Base-by-base conservation (phyloP, 2,797 vertebrate species). In the Toxotes lorentzi region DNA sequence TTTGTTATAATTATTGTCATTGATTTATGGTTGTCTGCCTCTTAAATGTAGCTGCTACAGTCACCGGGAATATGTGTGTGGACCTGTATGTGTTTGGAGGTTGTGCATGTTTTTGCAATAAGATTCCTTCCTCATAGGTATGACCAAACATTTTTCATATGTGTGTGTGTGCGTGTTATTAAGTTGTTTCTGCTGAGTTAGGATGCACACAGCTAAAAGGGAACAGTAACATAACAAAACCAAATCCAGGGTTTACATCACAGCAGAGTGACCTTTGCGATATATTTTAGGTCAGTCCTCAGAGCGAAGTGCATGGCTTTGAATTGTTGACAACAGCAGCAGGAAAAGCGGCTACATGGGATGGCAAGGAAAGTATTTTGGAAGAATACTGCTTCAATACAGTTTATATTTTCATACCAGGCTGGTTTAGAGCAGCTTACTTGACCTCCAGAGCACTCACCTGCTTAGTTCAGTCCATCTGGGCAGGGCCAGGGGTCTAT, bases 41-140 rank as follows among this genome's bases (percentile, higher is more conserved):
- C 10, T n/a, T 53, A 40, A 63, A 66, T 53, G 38, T 0, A 47
- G 27, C n/a, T 38, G 34, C 2, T 9, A 34, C 13, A 38, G 43
- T n/a, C n/a, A 5, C 24, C 69, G 35, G 66, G 7, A 27, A 4
- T 69, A 68, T 45, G 41, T 70, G 3, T 68, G 47, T 70, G 24
- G 53, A 35, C 38, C 10, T 64, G 34, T 66, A 1, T 70, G 56
- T 73, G 48, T 50, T 69, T 51, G 60, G 23, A 62, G 13, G n/a
- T 27, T 70, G 43, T 72, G 88, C 86, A 78, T 85, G 83, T 77
- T 67, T 81, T 66, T 68, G 51, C 68, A 61, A 59, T 70, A 9
- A 35, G 27, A 77, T 57, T 12, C 12, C 58, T 59, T 64, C 68
- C 43, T 67, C 54, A 6, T 23, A 40, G 48, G 2, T 62, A 57